These are phyloP conservation scores for Leptinotarsa defecta DNA, from an alignment of 1,140 invertebrate genomes.

Conservation along the genomic window DNA sequence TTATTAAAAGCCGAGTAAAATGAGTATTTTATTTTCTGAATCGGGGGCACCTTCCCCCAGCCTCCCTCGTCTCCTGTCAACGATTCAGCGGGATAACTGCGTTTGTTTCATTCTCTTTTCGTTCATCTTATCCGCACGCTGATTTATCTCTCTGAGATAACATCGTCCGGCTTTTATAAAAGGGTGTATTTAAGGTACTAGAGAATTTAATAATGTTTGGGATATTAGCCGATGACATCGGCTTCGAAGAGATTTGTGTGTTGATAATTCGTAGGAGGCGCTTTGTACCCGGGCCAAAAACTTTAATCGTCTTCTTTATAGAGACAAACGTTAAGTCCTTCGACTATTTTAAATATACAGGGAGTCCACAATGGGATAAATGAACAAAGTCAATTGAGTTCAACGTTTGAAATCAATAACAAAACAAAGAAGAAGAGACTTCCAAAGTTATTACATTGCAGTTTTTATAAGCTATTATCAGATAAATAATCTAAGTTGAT, in stretches of 20 bases:
- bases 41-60: neutral
- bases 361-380: no score
- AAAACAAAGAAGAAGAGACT: no score
- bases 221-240: conserved; percentile 25
- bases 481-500: no score
- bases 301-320: no score
- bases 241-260: neutral
- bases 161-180: conserved; percentile 5
- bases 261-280: no score
- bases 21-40: conserved; percentile 49
- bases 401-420: no score
- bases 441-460: no score
- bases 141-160: conserved; percentile 6
- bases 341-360: no score
- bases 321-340: no score
- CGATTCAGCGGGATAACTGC: neutral
- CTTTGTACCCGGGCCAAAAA: no score
- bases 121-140: neutral
- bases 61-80: neutral
- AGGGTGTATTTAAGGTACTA: conserved; percentile 3
- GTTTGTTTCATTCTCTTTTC: conserved; percentile 3
- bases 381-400: no score
- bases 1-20: conserved; percentile 52
- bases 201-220: conserved; percentile 19
- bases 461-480: no score